Conservation (phyloP, 2,797 vertebrate genomes). For the Spondyliosoma cantharus region DNA sequence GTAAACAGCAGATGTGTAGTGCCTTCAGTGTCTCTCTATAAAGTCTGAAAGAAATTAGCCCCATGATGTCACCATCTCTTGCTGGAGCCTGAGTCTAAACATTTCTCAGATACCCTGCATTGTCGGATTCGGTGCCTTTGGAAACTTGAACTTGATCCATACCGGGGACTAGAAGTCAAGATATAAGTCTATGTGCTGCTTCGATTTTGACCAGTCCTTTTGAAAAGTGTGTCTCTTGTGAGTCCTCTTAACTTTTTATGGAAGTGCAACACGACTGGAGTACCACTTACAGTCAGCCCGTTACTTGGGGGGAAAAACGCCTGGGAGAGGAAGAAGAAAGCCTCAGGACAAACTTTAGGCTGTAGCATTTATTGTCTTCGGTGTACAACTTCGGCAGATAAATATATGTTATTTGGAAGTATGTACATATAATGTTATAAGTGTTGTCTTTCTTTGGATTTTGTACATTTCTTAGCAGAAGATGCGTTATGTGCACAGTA, state of each 20-base stretch:
- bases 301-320: not conserved
- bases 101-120: not conserved
- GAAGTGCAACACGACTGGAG: conserved; percentile 13
- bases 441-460: not conserved
- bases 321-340: conserved; percentile 2
- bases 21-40: not conserved
- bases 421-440: not conserved
- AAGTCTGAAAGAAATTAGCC: not conserved
- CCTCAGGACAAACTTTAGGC: conserved; percentile 27
- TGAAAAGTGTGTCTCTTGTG: conserved; percentile 18
- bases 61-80: not conserved
- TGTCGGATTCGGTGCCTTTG: not conserved
- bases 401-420: not conserved
- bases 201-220: conserved; percentile 8
- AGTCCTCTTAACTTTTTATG: conserved; percentile 18
- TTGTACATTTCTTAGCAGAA: not conserved
- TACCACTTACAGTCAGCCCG: conserved; percentile 1
- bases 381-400: not conserved
- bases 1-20: not conserved
- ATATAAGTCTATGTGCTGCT: conserved; percentile 1
- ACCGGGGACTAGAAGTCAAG: not conserved
- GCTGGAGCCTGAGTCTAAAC: not conserved
- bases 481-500: not conserved
- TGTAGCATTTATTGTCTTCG: conserved; percentile 4
- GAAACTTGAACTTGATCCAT: not conserved